phyloP scores from a whole-genome alignment of 2,113 vertebrate species.

The Oncorhynchus gorbuscha region DNA sequence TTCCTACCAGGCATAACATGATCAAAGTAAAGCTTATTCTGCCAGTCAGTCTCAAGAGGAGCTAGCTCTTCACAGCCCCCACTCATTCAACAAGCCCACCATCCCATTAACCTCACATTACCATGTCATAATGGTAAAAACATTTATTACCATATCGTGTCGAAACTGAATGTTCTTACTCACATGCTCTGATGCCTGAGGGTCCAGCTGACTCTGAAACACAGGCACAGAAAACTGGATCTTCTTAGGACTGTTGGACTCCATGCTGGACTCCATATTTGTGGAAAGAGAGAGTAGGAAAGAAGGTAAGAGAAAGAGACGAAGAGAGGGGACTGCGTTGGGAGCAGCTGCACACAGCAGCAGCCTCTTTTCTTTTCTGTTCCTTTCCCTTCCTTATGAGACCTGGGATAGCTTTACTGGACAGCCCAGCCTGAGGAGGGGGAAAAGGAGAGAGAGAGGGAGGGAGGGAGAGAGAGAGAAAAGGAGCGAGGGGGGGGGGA shows the following conservation, averaged over 20 bases:
- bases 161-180: constrained; percentile 37
- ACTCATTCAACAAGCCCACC: too few species aligned
- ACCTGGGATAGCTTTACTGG: constrained; percentile 41
- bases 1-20: too few species aligned
- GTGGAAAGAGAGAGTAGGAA: constrained; percentile 2
- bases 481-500: too few species aligned
- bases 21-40: too few species aligned
- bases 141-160: neutral
- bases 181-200: constrained; percentile 88
- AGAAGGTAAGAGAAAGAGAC: neutral
- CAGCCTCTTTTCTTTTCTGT: constrained; percentile 32
- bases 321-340: constrained; percentile 22
- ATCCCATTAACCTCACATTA: too few species aligned
- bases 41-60: too few species aligned
- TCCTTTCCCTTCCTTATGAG: constrained; percentile 54
- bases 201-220: constrained; percentile 86
- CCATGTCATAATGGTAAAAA: too few species aligned
- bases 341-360: constrained; percentile 36
- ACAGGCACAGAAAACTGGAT: constrained; percentile 87
- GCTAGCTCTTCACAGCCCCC: too few species aligned
- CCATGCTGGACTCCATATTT: constrained; percentile 57
- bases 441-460: constrained; percentile 68
- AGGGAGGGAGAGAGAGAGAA: neutral
- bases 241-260: constrained; percentile 90
- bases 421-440: constrained; percentile 65